Percentiles rank a stretch among this genome's conserved stretches.
Evolutionary conservation across 2,113 vertebrate species (phyloP).

Genomic region (Heterocephalus glaber): DNA sequence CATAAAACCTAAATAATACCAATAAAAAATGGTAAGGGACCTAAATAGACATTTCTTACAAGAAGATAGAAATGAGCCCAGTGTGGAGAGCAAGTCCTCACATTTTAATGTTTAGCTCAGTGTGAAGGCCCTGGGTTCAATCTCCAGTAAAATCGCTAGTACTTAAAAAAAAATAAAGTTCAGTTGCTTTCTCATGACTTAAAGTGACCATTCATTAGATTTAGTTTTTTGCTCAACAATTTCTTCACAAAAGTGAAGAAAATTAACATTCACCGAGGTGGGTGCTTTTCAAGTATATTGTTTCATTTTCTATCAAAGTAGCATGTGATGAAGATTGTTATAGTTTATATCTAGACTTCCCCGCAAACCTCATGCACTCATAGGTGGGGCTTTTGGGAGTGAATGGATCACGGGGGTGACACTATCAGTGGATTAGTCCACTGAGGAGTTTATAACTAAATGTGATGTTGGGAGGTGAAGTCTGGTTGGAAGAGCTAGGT

Average conservation of each 20-base stretch:
- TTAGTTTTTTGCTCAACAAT: slow-evolving; percentile 20
- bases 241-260: neutral
- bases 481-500: neutral
- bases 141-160: too few relatives aligned
- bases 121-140: neutral
- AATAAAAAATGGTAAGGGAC: neutral
- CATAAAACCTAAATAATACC: neutral
- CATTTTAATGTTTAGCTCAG: neutral
- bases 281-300: neutral
- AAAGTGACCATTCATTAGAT: neutral
- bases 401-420: neutral
- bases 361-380: neutral
- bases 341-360: neutral
- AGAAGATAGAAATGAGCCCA: neutral
- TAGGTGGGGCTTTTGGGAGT: neutral
- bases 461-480: neutral
- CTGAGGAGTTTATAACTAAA: neutral
- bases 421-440: neutral
- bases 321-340: neutral
- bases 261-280: neutral
- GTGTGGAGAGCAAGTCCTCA: neutral
- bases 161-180: neutral
- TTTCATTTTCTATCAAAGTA: neutral
- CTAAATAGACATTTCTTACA: neutral
- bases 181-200: neutral